phyloP scores from a whole-genome alignment of 35 echinoderm and acorn worm species.

The Apostichopus parvimensis region DNA sequence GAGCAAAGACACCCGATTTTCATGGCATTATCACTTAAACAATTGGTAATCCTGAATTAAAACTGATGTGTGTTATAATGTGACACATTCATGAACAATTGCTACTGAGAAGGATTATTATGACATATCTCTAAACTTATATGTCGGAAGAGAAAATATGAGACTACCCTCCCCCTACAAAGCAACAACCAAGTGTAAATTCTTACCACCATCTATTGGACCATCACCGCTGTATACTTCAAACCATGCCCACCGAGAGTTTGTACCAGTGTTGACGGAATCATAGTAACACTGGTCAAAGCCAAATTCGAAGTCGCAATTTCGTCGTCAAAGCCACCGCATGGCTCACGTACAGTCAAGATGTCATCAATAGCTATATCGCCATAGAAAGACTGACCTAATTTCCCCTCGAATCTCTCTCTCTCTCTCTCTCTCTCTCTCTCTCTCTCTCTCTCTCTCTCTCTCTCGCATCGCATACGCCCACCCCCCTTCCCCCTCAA shows the following conservation, averaged over 20 bases:
- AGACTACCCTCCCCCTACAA: too few species aligned
- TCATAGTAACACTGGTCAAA: conserved; percentile 30
- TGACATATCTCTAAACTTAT: too few species aligned
- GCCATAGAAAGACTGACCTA: conserved; percentile 57
- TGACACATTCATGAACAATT: not conserved
- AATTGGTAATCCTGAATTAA: not conserved
- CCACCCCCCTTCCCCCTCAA: too few species aligned
- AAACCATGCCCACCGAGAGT: conserved; percentile 28
- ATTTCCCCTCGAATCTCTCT: conserved; percentile 68
- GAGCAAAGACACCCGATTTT: not conserved
- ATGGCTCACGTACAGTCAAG: conserved; percentile 59
- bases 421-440: too few species aligned
- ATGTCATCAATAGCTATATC: conserved; percentile 97
- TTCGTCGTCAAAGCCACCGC: conserved; percentile 50
- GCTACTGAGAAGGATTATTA: not conserved
- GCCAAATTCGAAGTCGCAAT: conserved; percentile 56
- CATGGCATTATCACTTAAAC: not conserved
- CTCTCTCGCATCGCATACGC: too few species aligned
- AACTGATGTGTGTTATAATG: not conserved
- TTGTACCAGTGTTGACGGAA: not conserved
- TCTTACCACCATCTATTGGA: conserved; percentile 24
- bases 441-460: too few species aligned
- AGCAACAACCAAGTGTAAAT: too few species aligned
- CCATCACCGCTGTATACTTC: conserved; percentile 11
- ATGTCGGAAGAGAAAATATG: too few species aligned